Percentiles rank a stretch among this genome's conserved stretches.
phyloP scores from a whole-genome alignment of 2,113 vertebrate genomes.

The Phoxinus phoxinus region DNA sequence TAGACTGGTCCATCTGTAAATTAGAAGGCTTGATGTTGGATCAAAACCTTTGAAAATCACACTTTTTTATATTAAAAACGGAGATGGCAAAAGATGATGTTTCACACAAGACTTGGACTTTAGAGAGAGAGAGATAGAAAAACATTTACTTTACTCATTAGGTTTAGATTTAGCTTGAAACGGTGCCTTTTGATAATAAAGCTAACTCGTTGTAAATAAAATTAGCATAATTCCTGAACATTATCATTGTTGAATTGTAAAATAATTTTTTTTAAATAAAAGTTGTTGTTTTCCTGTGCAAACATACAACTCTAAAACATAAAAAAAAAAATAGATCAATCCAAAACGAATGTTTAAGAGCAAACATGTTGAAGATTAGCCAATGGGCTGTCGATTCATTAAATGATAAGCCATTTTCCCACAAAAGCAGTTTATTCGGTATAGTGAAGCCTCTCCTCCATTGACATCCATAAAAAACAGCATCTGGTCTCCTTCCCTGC shows the following conservation, averaged over 20 bases:
- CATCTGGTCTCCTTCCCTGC: too few species aligned
- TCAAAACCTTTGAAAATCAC: slow-evolving; percentile 63
- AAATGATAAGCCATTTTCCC: too few species aligned
- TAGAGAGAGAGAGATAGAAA: not conserved
- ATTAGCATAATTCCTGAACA: not conserved
- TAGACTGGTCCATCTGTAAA: slow-evolving; percentile 59
- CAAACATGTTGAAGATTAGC: too few species aligned
- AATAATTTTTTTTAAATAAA: too few species aligned
- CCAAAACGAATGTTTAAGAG: too few species aligned
- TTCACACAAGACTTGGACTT: slow-evolving; percentile 15
- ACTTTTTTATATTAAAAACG: slow-evolving; percentile 28
- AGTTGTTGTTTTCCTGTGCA: too few species aligned
- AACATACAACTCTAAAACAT: too few species aligned
- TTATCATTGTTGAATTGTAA: not conserved
- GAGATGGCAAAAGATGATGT: slow-evolving; percentile 2
- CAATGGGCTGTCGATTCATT: too few species aligned
- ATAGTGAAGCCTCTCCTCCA: too few species aligned
- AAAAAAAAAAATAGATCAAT: too few species aligned
- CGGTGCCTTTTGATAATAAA: not conserved
- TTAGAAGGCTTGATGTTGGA: slow-evolving; percentile 65
- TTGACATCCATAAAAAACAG: too few species aligned
- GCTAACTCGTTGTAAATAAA: not conserved
- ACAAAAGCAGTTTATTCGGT: too few species aligned
- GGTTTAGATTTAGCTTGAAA: not conserved
- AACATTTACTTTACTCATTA: slow-evolving; percentile 13